phyloP scores from a whole-genome alignment of 2,888 invertebrate species.

The Anticlea derivata region DNA sequence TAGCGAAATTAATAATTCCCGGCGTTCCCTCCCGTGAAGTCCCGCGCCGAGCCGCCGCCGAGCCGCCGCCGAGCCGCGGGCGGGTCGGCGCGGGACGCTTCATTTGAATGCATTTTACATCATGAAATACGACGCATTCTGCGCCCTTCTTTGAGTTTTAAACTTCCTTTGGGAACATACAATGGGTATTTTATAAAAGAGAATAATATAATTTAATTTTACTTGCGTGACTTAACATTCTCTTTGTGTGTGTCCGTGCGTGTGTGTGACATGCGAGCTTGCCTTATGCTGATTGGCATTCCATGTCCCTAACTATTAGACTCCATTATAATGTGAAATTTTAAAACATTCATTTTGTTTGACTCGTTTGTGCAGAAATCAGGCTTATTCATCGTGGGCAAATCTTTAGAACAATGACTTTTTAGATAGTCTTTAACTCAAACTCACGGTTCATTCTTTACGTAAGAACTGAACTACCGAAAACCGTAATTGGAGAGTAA shows the following conservation, averaged over 20 bases:
- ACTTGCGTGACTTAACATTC: conserved; percentile 10
- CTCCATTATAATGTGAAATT: neutral
- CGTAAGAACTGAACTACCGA: too few species aligned
- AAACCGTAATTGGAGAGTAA: too few species aligned
- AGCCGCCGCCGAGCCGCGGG: conserved; percentile 8
- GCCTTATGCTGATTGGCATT: conserved; percentile 5
- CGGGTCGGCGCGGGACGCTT: conserved; percentile 18
- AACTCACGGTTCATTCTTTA: too few species aligned
- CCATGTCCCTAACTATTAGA: neutral
- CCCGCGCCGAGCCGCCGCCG: neutral
- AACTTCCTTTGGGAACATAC: conserved; percentile 19
- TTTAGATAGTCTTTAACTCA: too few species aligned
- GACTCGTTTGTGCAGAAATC: too few species aligned
- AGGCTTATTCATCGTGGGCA: too few species aligned
- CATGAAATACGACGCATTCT: conserved; percentile 22
- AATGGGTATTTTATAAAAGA: conserved; percentile 10
- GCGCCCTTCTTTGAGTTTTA: conserved; percentile 17
- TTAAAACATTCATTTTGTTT: too few species aligned
- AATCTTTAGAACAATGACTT: too few species aligned
- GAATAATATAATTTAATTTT: conserved; percentile 14
- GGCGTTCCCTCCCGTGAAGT: conserved; percentile 5
- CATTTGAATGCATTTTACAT: conserved; percentile 23
- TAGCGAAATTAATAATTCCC: conserved; percentile 14
- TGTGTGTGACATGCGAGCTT: conserved; percentile 14
- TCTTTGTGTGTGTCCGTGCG: too few species aligned